These are phyloP conservation scores for Catocala sponsa DNA, from an alignment of 2,888 invertebrate genomes.

Conservation along the genomic window DNA sequence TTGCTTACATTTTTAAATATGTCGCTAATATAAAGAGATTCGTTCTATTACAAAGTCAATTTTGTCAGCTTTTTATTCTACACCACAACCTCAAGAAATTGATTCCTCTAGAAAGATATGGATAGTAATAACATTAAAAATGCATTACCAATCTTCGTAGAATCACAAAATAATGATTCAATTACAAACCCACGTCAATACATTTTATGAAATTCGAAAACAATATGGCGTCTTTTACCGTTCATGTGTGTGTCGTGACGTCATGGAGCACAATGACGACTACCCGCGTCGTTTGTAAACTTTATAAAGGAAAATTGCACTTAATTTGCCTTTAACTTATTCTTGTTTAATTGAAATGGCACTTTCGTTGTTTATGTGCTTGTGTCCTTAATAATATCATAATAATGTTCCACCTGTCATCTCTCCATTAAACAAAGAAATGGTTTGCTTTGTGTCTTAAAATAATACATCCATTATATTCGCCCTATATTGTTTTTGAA, in stretches of 20 bases:
- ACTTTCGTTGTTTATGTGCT: conserved; percentile 10
- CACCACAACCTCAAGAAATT: not conserved
- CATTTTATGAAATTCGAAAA: conserved; percentile 8
- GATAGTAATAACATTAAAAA: conserved; percentile 1
- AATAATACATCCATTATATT: not conserved
- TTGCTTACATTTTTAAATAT: too few species aligned
- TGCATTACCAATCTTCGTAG: not conserved
- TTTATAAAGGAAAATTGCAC: conserved; percentile 6
- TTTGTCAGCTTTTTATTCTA: not conserved
- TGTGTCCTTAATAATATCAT: conserved; percentile 11
- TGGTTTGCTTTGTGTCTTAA: conserved; percentile 12
- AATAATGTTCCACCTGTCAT: conserved; percentile 16
- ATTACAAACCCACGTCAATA: conserved; percentile 22
- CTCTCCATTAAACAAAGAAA: conserved; percentile 16
- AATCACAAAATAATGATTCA: conserved; percentile 4
- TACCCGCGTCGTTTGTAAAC: conserved; percentile 10
- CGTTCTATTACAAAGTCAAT: too few species aligned
- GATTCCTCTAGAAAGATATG: not conserved
- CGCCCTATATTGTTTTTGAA: not conserved
- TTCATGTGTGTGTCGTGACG: conserved; percentile 8
- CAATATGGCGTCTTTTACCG: not conserved
- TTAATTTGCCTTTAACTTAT: conserved; percentile 4
- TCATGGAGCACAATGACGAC: not conserved
- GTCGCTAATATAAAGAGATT: too few species aligned
- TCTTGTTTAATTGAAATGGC: conserved; percentile 13